phyloP scores from a whole-genome alignment of 2,888 invertebrate genomes.

The Sthenelais limicola region DNA sequence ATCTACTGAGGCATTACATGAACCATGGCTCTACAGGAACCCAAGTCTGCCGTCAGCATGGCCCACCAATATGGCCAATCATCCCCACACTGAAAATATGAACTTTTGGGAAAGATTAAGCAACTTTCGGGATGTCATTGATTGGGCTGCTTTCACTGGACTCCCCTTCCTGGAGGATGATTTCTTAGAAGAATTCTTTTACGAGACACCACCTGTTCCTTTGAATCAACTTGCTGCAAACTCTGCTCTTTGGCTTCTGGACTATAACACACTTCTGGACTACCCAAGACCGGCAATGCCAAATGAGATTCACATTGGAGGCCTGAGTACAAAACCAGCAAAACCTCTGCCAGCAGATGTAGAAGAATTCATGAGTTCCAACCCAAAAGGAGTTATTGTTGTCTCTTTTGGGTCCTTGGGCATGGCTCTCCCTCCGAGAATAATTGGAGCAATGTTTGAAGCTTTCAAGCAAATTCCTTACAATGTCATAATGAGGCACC shows the following conservation, averaged over 20 bases:
- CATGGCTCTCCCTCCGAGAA: neutral
- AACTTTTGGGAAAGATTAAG: constrained; percentile 31
- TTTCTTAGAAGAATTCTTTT: constrained; percentile 2
- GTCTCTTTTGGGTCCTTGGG: constrained; percentile 25
- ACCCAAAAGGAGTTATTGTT: constrained; percentile 17
- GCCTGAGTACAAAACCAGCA: constrained; percentile 16
- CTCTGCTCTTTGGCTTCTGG: constrained; percentile 10
- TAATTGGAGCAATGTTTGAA: neutral
- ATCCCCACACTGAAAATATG: constrained; percentile 2
- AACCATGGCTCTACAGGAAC: constrained; percentile 7
- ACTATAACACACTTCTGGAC: constrained; percentile 3
- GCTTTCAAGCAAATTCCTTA: constrained; percentile 11
- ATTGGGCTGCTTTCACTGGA: neutral
- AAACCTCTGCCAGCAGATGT: constrained; percentile 27
- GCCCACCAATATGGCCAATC: neutral
- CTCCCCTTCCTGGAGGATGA: neutral
- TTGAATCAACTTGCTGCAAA: neutral
- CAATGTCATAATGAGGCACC: constrained; percentile 12
- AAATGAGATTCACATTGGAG: constrained; percentile 28
- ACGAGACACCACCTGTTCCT: neutral
- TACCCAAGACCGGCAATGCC: constrained; percentile 26
- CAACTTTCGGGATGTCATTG: constrained; percentile 14
- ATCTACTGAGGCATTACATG: neutral
- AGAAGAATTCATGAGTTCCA: neutral
- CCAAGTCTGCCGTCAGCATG: constrained; percentile 22